Percentiles rank a stretch among this genome's conserved stretches.
Conservation (phyloP, 1,140 invertebrate species). For the Zaprionus tsacasi region DNA sequence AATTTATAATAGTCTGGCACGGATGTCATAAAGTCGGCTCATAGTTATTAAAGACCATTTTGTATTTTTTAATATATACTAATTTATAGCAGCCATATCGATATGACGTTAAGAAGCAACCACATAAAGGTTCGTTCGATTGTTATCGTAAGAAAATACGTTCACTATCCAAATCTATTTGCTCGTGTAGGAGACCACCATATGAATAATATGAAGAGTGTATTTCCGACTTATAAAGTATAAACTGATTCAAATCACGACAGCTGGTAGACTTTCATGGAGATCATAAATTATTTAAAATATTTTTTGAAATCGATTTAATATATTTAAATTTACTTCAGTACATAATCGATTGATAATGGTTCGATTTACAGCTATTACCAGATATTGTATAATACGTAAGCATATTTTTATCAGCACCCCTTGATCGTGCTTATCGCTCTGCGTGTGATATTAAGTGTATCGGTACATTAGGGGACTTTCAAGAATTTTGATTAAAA, state of each 20-base stretch:
- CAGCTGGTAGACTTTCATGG: background rate
- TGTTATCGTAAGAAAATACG: slow-evolving; percentile 1
- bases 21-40: background rate
- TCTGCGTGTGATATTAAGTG: background rate
- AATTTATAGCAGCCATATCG: slow-evolving; percentile 4
- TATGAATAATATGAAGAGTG: background rate
- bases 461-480: background rate
- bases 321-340: background rate
- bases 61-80: background rate
- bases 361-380: background rate
- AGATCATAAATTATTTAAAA: background rate
- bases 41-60: no score
- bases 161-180: background rate
- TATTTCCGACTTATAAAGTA: background rate
- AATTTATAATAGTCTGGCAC: slow-evolving; percentile 5
- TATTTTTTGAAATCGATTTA: background rate
- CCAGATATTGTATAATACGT: background rate
- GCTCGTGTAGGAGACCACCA: background rate
- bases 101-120: no score
- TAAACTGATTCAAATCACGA: background rate
- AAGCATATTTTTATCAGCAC: slow-evolving; percentile 1
- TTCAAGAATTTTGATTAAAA: background rate
- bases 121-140: no score
- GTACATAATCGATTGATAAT: background rate
- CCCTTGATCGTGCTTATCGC: background rate